Conservation (phyloP, 2,113 vertebrate species). For the Hemiprocne comata region DNA sequence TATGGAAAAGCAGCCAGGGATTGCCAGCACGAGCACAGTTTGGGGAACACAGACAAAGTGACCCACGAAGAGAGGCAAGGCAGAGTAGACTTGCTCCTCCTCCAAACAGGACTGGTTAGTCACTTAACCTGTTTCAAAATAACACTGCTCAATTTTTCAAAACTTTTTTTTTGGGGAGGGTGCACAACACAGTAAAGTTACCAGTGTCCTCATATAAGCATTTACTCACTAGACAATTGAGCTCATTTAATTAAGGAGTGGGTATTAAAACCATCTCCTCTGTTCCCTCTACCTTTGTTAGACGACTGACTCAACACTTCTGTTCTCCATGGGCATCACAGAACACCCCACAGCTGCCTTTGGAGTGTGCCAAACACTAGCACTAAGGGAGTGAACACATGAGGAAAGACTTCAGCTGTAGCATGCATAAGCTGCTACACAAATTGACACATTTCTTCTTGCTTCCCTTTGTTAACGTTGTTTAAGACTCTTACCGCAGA, state of each 20-base stretch:
- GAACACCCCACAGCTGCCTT: background rate
- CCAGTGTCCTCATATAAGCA: background rate
- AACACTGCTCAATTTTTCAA: background rate
- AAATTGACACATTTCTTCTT: background rate
- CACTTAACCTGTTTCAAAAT: background rate
- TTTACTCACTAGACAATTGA: background rate
- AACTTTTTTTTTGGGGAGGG: no score
- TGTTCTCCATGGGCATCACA: background rate
- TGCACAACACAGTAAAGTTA: background rate
- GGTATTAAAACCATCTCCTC: background rate
- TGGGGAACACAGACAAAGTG: background rate
- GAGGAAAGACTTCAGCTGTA: background rate
- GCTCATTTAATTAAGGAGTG: background rate
- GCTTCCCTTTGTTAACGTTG: background rate
- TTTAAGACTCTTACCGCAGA: background rate
- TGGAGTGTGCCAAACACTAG: background rate
- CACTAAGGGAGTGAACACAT: accelerated
- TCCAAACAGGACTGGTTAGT: background rate
- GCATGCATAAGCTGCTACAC: accelerated
- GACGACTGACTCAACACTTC: background rate
- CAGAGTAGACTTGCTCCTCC: background rate
- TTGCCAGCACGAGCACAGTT: background rate
- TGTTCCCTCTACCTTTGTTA: background rate
- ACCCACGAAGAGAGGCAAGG: background rate
- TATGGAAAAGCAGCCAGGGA: background rate